Percentiles rank a stretch among this genome's conserved stretches.
These are phyloP conservation scores for Xyliphius kryptos DNA, from an alignment of 2,113 vertebrate genomes.

Conservation along the genomic window DNA sequence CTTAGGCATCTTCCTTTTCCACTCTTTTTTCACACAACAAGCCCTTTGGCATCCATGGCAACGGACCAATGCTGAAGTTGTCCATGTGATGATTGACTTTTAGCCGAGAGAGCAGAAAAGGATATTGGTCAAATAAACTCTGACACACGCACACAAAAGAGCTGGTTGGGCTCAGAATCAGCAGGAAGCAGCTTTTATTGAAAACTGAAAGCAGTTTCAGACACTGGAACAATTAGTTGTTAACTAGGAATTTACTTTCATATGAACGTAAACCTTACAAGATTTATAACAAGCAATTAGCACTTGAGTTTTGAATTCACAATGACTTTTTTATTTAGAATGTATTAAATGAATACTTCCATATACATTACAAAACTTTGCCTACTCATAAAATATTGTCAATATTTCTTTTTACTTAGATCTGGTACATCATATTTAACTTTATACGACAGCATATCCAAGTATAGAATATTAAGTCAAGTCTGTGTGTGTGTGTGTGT, in stretches of 20 bases:
- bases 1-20: conserved; percentile 48
- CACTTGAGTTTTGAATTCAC: not conserved
- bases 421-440: no score
- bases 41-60: conserved; percentile 56
- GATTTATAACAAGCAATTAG: not conserved
- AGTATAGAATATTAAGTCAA: no score
- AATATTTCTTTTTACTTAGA: no score
- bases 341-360: no score
- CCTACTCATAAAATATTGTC: no score
- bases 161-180: not conserved
- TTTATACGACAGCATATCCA: no score
- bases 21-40: conserved; percentile 34
- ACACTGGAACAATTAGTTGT: not conserved
- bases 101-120: conserved; percentile 28
- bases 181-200: not conserved
- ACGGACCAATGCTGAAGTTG: conserved; percentile 53
- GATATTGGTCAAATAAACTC: conserved; percentile 35
- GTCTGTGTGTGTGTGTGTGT: not conserved
- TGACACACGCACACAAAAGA: conserved; percentile 12
- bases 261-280: not conserved
- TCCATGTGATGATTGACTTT: conserved; percentile 42
- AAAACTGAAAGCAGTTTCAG: not conserved
- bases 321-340: no score
- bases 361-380: no score
- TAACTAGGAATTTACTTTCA: not conserved